Evolutionary conservation across 2,113 vertebrate species (phyloP), one percentile per base, ranked within the genome.

Genomic region (Acanthochromis polyacanthus): DNA sequence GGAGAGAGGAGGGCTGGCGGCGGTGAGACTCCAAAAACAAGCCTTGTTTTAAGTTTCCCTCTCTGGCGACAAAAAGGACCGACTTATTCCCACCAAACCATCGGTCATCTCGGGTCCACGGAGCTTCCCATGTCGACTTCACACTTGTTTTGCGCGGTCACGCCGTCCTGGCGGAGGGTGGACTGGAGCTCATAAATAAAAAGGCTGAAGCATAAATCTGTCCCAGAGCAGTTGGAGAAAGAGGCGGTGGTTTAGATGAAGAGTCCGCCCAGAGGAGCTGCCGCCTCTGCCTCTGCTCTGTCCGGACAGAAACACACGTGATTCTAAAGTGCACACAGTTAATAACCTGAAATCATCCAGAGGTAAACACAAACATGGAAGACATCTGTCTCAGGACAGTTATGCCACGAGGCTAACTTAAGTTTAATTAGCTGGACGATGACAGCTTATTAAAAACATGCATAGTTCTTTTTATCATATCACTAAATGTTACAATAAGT

Each of bases 11-110:
- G 89, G 88, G 32, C 32, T 36, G 51, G 51, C 4, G 87, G 87
- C 89, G 91, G 81, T 83, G 83, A 77, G 68, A 85, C 75, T 91
- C 85, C 85, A 74, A 91, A 86, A 89, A 88, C 90, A 93, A 92
- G 77, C 57, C 85, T 77, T 73, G 78, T 66, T 84, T 88, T 75
- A 88, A 92, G 82, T 90, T 92, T 92, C 86, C 92, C 89, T 90
- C 92, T 87, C 83, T 75, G 81, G 69, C 73, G 70, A 82, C 73
- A 19, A 80, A 85, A 78, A 57, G 46, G 25, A 74, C 60, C 62
- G 20, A 61, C 1, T 59, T 88, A 83, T 75, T 87, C 46, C 19
- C 67, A 79, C 62, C 86, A 72, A 81, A 90, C 55, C 83, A 32
- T 75, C 68, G 82, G 75, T 88, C 92, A 89, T 80, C 88, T 89